phyloP scores from a whole-genome alignment of 2,888 invertebrate genomes.

The Apamea anceps region DNA sequence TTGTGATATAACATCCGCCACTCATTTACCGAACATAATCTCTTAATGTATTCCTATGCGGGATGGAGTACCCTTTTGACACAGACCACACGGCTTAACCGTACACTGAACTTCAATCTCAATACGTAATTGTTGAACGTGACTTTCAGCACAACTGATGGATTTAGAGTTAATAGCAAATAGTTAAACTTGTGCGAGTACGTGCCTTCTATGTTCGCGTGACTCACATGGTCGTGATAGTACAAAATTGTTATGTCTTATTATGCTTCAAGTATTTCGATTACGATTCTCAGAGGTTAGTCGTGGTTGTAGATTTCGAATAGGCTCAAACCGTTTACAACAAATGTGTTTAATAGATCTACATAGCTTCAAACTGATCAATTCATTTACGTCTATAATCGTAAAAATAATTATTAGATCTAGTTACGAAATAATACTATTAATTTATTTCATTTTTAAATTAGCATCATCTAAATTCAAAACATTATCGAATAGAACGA shows the following conservation, averaged over 20 bases:
- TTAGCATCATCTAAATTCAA: not conserved
- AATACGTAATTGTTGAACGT: conserved; percentile 64
- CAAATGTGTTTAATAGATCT: not conserved
- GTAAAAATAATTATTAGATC: too few species aligned
- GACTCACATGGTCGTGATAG: conserved; percentile 49
- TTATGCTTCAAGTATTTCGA: conserved; percentile 33
- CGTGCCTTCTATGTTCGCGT: conserved; percentile 32
- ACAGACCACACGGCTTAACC: conserved; percentile 36
- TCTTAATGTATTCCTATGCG: not conserved
- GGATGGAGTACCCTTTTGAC: conserved; percentile 4
- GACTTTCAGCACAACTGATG: conserved; percentile 55
- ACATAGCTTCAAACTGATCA: not conserved
- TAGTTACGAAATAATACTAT: not conserved
- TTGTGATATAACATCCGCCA: not conserved
- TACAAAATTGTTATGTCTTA: conserved; percentile 54
- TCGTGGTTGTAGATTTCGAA: conserved; percentile 6
- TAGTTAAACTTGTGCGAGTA: conserved; percentile 47
- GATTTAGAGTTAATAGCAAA: conserved; percentile 58
- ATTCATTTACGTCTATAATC: not conserved
- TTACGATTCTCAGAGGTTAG: conserved; percentile 22
- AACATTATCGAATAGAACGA: not conserved
- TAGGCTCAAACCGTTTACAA: not conserved
- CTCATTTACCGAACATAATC: not conserved
- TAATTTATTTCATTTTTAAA: not conserved
- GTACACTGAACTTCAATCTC: conserved; percentile 60